Evolutionary conservation across 2,113 vertebrate genomes (phyloP).

Genomic region (Gymnocephalus cernua): DNA sequence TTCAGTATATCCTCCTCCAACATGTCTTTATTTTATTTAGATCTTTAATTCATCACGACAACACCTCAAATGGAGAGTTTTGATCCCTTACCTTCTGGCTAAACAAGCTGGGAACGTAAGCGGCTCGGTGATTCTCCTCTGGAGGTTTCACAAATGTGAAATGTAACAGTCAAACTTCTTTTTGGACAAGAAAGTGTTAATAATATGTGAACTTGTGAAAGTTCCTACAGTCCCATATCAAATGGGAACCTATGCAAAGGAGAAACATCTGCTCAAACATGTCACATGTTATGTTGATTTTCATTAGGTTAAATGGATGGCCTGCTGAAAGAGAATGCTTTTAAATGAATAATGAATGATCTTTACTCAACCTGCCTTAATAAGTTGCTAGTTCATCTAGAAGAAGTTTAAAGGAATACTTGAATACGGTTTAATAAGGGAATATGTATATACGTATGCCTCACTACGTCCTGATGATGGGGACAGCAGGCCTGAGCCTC

Average conservation of each 20-base stretch:
- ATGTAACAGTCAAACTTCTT: neutral
- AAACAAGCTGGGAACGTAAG: slow-evolving; percentile 37
- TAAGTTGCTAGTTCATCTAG: neutral
- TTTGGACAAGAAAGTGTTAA: too few species aligned
- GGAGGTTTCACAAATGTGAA: neutral
- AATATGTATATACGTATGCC: neutral
- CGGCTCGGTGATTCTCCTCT: neutral
- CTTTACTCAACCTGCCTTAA: neutral
- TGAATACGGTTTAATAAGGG: too few species aligned
- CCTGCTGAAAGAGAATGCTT: neutral
- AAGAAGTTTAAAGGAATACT: neutral
- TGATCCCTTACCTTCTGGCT: neutral
- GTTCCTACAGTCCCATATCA: neutral
- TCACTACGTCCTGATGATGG: slow-evolving; percentile 13
- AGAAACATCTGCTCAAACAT: neutral
- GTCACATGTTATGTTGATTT: neutral
- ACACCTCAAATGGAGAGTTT: neutral
- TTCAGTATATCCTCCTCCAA: neutral
- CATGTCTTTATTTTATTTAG: neutral
- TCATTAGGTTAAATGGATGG: neutral
- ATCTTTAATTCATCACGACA: neutral
- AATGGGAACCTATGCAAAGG: neutral
- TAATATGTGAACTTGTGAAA: neutral
- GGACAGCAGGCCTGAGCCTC: slow-evolving; percentile 16
- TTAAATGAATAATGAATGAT: neutral